These are phyloP conservation scores for Atherinosoma microstoma DNA, from an alignment of 2,797 vertebrate genomes.

Conservation along the genomic window DNA sequence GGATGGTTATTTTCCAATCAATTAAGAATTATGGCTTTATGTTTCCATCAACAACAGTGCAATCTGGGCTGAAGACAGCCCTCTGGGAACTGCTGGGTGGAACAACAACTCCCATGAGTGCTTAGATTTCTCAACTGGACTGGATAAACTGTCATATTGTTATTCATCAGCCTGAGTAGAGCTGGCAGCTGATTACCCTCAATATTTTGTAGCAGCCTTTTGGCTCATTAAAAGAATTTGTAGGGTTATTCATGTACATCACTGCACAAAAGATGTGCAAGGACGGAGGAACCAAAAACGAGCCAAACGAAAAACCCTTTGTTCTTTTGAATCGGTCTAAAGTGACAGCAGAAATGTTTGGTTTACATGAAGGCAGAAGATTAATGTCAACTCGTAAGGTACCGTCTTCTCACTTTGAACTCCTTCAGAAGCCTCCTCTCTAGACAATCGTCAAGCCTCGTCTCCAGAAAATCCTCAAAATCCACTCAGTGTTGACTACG, in stretches of 20 bases:
- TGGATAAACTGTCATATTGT: constrained; percentile 53
- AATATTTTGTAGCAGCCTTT: constrained; percentile 33
- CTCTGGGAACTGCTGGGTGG: constrained; percentile 24
- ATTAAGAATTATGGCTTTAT: constrained; percentile 23
- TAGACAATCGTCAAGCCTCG: not conserved
- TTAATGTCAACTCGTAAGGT: no score
- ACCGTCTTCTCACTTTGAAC: no score
- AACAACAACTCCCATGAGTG: constrained; percentile 46
- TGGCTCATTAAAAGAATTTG: constrained; percentile 1
- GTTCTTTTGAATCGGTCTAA: not conserved
- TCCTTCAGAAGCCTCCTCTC: no score
- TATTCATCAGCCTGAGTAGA: constrained; percentile 39
- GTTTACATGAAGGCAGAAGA: no score
- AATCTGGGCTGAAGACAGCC: constrained; percentile 21
- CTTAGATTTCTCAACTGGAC: constrained; percentile 31
- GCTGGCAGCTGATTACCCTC: constrained; percentile 38
- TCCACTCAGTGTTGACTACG: no score
- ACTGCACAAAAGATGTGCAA: not conserved
- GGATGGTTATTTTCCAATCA: constrained; percentile 44
- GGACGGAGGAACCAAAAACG: not conserved
- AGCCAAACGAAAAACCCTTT: not conserved
- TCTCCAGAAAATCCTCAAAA: not conserved
- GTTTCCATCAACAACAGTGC: constrained; percentile 40
- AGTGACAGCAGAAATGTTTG: not conserved
- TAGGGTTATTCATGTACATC: not conserved